A percentile compares a stretch with the other conserved stretches of the same genome.
Evolutionary conservation across 2,888 invertebrate species (phyloP).

Genomic region (Lordiphosa andalusiaca): DNA sequence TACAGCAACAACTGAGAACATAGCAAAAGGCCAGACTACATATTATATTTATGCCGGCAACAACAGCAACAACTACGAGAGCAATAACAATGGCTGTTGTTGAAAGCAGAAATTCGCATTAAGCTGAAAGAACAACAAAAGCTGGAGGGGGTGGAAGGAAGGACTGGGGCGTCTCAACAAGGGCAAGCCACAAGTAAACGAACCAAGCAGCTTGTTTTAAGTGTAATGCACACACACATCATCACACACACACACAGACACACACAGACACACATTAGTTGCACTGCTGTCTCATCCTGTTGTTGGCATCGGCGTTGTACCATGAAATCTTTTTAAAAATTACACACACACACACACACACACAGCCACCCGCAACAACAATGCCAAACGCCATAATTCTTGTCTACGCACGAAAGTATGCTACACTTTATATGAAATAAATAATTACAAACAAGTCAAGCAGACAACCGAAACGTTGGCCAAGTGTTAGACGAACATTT

Average conservation of each 20-base stretch:
- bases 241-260: conserved; percentile 12
- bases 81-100: conserved; percentile 53
- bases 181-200: conserved; percentile 69
- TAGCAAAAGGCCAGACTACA: conserved; percentile 61
- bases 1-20: conserved; percentile 40
- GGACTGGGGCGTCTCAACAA: conserved; percentile 33
- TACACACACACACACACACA: conserved; percentile 8
- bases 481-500: conserved; percentile 17
- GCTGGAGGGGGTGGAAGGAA: conserved; percentile 9
- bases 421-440: conserved; percentile 66
- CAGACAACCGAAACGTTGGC: conserved; percentile 43
- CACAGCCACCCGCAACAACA: conserved; percentile 28
- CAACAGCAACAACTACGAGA: conserved; percentile 18
- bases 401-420: conserved; percentile 68
- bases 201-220: conserved; percentile 68
- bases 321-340: conserved; percentile 68
- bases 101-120: conserved; percentile 72
- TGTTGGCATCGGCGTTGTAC: conserved; percentile 56
- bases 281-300: conserved; percentile 46
- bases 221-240: conserved; percentile 28
- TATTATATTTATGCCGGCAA: conserved; percentile 68
- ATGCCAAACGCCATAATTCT: conserved; percentile 60
- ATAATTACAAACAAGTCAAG: conserved; percentile 71
- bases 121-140: conserved; percentile 67
- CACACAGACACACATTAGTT: conserved; percentile 45